Percentiles rank a stretch among this genome's conserved stretches.
phyloP scores from a whole-genome alignment of 2,797 vertebrate genomes.

The Bradypodion ventrale region DNA sequence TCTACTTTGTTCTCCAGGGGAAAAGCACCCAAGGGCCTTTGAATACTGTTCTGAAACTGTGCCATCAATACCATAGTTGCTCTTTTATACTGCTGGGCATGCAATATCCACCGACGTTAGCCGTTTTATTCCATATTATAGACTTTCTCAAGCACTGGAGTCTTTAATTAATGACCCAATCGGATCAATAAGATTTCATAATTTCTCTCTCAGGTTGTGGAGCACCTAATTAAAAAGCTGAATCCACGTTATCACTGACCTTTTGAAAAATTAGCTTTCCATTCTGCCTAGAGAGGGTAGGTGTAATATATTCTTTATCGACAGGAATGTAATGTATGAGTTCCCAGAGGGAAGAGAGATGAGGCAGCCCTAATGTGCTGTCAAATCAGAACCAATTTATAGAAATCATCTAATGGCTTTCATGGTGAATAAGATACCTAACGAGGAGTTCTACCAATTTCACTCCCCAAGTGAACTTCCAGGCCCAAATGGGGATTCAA shows the following conservation, averaged over 20 bases:
- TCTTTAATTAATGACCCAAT: slow-evolving; percentile 33
- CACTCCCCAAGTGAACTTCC: no score
- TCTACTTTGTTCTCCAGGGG: no score
- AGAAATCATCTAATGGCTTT: no score
- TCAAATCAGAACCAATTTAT: no score
- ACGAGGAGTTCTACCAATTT: no score
- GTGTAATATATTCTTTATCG: slow-evolving; percentile 54
- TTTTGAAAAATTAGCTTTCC: slow-evolving; percentile 43
- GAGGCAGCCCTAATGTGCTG: no score
- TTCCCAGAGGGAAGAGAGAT: slow-evolving; percentile 8
- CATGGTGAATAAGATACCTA: no score
- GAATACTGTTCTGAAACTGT: background rate
- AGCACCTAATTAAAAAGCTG: slow-evolving; percentile 28
- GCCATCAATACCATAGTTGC: background rate
- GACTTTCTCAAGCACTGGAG: background rate
- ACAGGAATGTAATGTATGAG: slow-evolving; percentile 46
- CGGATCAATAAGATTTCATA: slow-evolving; percentile 29
- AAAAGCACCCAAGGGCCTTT: no score
- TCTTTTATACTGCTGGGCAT: accelerated
- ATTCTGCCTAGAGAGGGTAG: background rate
- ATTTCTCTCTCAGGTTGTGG: slow-evolving; percentile 27
- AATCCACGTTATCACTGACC: slow-evolving; percentile 34
- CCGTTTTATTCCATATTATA: background rate
- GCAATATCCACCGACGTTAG: accelerated
- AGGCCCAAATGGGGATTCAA: no score